Evolutionary conservation across 2,113 vertebrate genomes (phyloP).

Genomic region (Ctenodactylus gundi): DNA sequence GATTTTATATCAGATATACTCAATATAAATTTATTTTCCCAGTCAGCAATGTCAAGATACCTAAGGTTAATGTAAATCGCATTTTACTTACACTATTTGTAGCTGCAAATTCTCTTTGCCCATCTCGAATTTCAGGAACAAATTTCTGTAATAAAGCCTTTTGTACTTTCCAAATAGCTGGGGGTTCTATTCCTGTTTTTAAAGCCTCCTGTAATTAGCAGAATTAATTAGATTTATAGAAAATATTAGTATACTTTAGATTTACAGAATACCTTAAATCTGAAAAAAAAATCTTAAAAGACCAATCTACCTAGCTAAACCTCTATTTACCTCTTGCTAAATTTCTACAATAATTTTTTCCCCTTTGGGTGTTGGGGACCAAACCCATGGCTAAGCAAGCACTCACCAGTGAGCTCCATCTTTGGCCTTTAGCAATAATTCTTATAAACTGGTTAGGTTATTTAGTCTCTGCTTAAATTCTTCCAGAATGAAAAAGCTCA

Average conservation of each 20-base stretch:
- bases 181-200: constrained; percentile 93
- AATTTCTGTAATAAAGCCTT: constrained; percentile 99
- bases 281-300: constrained; percentile 48
- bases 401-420: background rate
- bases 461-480: constrained; percentile 14
- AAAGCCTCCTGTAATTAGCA: constrained; percentile 88
- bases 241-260: constrained; percentile 17
- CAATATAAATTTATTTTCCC: constrained; percentile 4
- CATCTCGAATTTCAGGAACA: constrained; percentile 96
- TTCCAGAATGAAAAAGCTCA: background rate
- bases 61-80: constrained; percentile 34
- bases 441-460: background rate
- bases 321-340: background rate
- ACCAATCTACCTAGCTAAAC: background rate
- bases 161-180: constrained; percentile 99
- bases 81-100: constrained; percentile 95
- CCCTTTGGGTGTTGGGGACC: background rate
- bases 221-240: constrained; percentile 52
- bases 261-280: constrained; percentile 2
- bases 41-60: constrained; percentile 8
- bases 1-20: constrained; percentile 30
- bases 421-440: background rate
- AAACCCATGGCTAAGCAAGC: background rate
- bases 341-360: background rate
- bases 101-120: constrained; percentile 96